A percentile compares a stretch with the other conserved stretches of the same genome.
These are phyloP conservation scores for Sylvia atricapilla DNA, from an alignment of 2,113 vertebrate species.

Conservation along the genomic window DNA sequence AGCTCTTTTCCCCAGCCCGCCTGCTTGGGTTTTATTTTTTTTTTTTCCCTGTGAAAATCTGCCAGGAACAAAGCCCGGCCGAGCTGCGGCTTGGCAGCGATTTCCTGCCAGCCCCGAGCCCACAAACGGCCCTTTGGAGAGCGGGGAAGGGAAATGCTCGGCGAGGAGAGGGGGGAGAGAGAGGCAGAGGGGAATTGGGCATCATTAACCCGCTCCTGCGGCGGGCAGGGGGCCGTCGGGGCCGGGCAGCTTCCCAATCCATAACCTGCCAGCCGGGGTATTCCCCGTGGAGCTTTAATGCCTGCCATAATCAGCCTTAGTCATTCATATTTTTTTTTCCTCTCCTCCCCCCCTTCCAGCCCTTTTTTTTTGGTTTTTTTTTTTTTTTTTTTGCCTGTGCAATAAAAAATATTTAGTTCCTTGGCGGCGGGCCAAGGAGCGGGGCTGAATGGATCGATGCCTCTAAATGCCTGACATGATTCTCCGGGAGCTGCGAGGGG, in stretches of 20 bases:
- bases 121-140: conserved; percentile 13
- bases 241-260: neutral
- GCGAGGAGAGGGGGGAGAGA: neutral
- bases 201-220: neutral
- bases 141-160: neutral
- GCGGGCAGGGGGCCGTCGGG: neutral
- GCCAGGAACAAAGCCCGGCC: neutral
- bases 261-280: neutral
- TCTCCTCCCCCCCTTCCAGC: too few species aligned
- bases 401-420: conserved; percentile 76
- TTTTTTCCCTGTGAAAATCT: neutral
- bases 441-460: conserved; percentile 74
- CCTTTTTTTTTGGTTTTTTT: too few species aligned
- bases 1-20: neutral
- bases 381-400: conserved; percentile 48
- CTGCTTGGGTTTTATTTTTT: too few species aligned
- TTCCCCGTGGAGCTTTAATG: conserved; percentile 65
- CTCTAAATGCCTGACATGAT: conserved; percentile 75
- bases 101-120: neutral
- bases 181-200: neutral
- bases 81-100: neutral
- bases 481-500: conserved; percentile 66
- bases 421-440: conserved; percentile 63
- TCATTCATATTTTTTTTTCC: conserved; percentile 59
- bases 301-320: conserved; percentile 56